Evolutionary conservation across 2,113 vertebrate species (phyloP).

Genomic region (Ophiodon elongatus): DNA sequence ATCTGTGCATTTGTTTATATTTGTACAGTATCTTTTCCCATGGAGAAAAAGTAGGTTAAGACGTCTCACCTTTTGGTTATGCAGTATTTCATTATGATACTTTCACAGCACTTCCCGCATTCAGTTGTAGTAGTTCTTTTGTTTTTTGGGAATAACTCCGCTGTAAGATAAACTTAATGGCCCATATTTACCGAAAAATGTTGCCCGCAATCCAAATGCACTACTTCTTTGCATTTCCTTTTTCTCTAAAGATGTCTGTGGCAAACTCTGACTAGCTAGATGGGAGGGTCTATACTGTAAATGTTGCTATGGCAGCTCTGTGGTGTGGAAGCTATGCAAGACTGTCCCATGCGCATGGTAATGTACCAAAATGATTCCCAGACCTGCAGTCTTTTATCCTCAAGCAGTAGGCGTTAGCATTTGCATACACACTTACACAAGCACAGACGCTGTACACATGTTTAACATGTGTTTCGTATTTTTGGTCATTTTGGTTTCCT

Average conservation of each 20-base stretch:
- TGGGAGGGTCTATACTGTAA: neutral
- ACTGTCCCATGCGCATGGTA: constrained; percentile 4
- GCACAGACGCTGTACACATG: neutral
- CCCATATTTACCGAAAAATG: neutral
- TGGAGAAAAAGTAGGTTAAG: neutral
- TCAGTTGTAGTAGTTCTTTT: neutral
- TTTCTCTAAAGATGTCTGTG: neutral
- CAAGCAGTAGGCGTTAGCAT: neutral
- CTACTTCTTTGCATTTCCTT: neutral
- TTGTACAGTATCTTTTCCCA: neutral
- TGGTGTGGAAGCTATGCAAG: constrained; percentile 17
- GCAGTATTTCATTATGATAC: constrained; percentile 17
- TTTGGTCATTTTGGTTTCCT: neutral
- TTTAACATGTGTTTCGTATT: constrained; percentile 2
- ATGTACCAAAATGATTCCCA: constrained; percentile 52
- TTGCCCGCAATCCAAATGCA: neutral
- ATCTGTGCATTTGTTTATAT: neutral
- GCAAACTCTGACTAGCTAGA: neutral
- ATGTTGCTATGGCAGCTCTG: constrained; percentile 21
- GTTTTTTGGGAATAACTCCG: too few species aligned
- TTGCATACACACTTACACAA: neutral
- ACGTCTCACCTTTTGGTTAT: neutral
- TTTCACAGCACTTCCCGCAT: neutral
- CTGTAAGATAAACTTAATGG: neutral
- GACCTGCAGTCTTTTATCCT: constrained; percentile 33